These are phyloP conservation scores for Drosophila neoperkinsi DNA, from an alignment of 2,888 invertebrate genomes.

Conservation along the genomic window DNA sequence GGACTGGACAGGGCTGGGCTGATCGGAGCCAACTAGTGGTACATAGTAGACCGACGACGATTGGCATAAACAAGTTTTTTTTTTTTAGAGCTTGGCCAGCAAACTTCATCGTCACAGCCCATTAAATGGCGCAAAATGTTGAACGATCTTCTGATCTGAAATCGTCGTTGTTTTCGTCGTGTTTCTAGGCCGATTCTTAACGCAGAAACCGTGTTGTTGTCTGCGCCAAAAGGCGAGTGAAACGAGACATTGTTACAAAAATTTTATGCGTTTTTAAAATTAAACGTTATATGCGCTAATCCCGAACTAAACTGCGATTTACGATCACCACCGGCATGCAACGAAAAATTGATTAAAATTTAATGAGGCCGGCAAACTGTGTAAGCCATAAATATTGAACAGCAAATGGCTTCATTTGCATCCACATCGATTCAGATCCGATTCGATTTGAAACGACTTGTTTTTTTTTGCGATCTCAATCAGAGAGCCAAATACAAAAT, in stretches of 20 bases:
- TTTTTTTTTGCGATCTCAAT: slow-evolving; percentile 3
- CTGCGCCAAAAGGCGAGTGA: background rate
- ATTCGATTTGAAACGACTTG: slow-evolving; percentile 7
- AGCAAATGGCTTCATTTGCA: slow-evolving; percentile 78
- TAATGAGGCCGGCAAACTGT: slow-evolving; percentile 66
- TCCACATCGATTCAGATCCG: slow-evolving; percentile 42
- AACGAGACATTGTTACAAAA: slow-evolving; percentile 76
- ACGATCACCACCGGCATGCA: slow-evolving; percentile 58
- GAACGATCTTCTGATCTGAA: slow-evolving; percentile 37
- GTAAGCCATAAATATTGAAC: slow-evolving; percentile 69
- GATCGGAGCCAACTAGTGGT: slow-evolving; percentile 2
- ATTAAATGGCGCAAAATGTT: slow-evolving; percentile 74
- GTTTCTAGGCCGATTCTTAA: slow-evolving; percentile 2
- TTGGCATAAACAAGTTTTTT: slow-evolving; percentile 30
- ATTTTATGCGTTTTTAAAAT: slow-evolving; percentile 81
- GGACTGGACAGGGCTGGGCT: background rate
- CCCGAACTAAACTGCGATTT: slow-evolving; percentile 78
- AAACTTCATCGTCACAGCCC: slow-evolving; percentile 23
- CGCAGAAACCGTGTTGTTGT: slow-evolving; percentile 1
- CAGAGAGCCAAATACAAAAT: slow-evolving; percentile 9
- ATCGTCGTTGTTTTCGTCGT: slow-evolving; percentile 8
- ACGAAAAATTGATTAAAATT: slow-evolving; percentile 78
- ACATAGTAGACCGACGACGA: slow-evolving; percentile 18
- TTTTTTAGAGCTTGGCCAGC: background rate
- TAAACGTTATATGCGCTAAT: slow-evolving; percentile 80